Percentiles rank a stretch among this genome's conserved stretches.
Evolutionary conservation across 2,888 invertebrate species (phyloP).

Genomic region (Gryllus longicercus): DNA sequence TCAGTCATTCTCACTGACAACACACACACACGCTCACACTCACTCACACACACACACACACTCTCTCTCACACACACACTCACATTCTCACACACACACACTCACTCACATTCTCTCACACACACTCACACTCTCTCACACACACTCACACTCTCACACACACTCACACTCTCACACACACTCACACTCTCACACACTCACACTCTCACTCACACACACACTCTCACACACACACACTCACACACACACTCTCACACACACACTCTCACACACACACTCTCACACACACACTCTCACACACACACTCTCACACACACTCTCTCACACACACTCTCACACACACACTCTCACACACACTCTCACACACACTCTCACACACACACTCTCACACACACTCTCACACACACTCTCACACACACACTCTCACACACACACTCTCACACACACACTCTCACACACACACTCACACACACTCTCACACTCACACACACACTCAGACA

Average conservation of each 20-base stretch:
- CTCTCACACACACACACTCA: no score
- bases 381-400: neutral
- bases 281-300: no score
- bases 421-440: conserved; percentile 23
- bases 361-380: no score
- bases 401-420: conserved; percentile 25
- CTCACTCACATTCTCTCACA: no score
- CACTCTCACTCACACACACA: neutral
- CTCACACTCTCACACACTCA: no score
- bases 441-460: neutral
- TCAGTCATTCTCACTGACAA: conserved; percentile 24
- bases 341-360: no score
- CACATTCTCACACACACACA: no score
- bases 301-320: neutral
- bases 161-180: no score
- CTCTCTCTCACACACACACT: no score
- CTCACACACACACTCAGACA: no score
- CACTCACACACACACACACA: neutral
- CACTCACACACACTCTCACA: neutral
- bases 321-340: neutral
- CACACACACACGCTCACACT: conserved; percentile 20
- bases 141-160: neutral
- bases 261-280: neutral
- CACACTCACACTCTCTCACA: neutral
- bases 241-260: no score